A percentile compares a stretch with the other conserved stretches of the same genome.
Evolutionary conservation across 2,113 vertebrate genomes (phyloP).

Genomic region (Trochalopteron elliotii): DNA sequence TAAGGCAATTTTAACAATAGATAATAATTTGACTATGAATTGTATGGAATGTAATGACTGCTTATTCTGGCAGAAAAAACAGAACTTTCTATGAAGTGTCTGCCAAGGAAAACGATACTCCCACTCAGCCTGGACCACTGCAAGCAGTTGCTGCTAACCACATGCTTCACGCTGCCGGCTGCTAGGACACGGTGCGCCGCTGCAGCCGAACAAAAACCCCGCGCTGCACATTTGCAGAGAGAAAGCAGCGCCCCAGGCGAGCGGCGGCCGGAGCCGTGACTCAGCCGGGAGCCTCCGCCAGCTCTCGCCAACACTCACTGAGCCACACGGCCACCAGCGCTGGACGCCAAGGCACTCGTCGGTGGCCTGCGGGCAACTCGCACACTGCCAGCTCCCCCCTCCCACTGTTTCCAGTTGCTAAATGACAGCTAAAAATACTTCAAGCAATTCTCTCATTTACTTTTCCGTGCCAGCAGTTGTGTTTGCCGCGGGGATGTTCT

Average conservation of each 20-base stretch:
- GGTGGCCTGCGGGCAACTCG: not conserved
- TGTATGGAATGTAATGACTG: constrained; percentile 77
- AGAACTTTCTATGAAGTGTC: constrained; percentile 74
- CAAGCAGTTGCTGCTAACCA: constrained; percentile 69
- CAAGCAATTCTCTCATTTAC: not conserved
- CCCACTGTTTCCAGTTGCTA: constrained; percentile 4
- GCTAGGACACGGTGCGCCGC: constrained; percentile 50
- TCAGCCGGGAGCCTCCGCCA: not conserved
- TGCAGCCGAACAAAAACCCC: constrained; percentile 23
- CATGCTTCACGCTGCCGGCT: constrained; percentile 61
- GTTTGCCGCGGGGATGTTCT: not conserved
- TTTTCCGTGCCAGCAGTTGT: not conserved
- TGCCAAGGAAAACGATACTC: constrained; percentile 79
- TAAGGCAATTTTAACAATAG: constrained; percentile 79
- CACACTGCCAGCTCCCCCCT: not conserved
- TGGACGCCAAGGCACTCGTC: not conserved
- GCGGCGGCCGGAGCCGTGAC: not conserved
- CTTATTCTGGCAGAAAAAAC: constrained; percentile 77
- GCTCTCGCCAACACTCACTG: fast-evolving
- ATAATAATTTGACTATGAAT: constrained; percentile 81
- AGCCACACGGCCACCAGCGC: not conserved
- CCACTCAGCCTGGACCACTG: constrained; percentile 72
- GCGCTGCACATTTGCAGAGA: not conserved
- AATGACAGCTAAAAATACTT: constrained; percentile 64
- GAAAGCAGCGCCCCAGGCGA: not conserved